A percentile compares a stretch with the other conserved stretches of the same genome.
Conservation (phyloP, 2,797 vertebrate species). For the Bovichtus variegatus region DNA sequence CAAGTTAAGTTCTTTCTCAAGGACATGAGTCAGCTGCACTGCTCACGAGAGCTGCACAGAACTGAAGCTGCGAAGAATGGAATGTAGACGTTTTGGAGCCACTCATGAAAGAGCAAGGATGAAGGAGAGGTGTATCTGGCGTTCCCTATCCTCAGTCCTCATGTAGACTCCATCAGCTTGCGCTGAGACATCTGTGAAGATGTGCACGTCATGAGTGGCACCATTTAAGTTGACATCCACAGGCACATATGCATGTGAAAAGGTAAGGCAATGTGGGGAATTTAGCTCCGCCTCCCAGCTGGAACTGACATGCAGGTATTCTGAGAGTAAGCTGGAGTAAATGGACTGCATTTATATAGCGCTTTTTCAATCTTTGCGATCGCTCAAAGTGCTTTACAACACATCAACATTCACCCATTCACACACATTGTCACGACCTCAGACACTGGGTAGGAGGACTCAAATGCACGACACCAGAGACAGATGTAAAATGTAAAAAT, state of each 20-base stretch:
- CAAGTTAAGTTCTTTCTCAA: not conserved
- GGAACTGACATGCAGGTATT: slow-evolving; percentile 20
- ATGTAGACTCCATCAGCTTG: not conserved
- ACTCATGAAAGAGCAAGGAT: slow-evolving; percentile 3
- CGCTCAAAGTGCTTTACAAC: too few relatives aligned
- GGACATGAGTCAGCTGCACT: not conserved
- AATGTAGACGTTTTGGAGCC: not conserved
- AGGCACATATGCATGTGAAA: slow-evolving; percentile 3
- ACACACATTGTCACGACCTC: too few relatives aligned
- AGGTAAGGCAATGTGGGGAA: not conserved
- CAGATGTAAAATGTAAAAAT: too few relatives aligned
- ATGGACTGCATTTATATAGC: too few relatives aligned
- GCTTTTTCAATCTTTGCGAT: too few relatives aligned
- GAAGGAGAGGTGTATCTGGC: slow-evolving; percentile 11
- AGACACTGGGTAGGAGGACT: too few relatives aligned
- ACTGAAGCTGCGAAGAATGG: slow-evolving; percentile 22
- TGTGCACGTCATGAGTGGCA: slow-evolving; percentile 11
- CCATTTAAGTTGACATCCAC: not conserved
- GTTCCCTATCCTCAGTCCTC: not conserved
- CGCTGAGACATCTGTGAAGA: not conserved
- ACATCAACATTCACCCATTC: too few relatives aligned
- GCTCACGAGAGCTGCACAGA: not conserved
- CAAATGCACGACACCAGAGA: too few relatives aligned
- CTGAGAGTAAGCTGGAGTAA: not conserved
- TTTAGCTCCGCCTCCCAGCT: slow-evolving; percentile 24